Evolutionary conservation across 2,797 vertebrate species (phyloP).

Genomic region (Telmatherina bonti): DNA sequence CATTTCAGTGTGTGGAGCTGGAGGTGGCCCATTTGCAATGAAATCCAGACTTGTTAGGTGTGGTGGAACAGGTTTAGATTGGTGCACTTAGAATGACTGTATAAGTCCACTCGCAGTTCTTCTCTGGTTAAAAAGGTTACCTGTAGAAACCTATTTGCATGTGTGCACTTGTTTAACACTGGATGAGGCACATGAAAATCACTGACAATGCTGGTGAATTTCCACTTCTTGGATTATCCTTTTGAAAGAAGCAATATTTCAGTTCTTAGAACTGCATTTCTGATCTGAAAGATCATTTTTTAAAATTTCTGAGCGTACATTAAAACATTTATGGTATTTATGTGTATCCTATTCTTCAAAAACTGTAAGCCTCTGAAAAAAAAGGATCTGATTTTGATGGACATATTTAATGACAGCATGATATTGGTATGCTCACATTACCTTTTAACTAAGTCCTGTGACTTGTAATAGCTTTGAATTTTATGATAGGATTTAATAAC

Average conservation of each 20-base stretch:
- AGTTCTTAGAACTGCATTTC: background rate
- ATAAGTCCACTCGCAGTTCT: constrained; percentile 7
- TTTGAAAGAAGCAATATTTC: background rate
- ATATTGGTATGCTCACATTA: background rate
- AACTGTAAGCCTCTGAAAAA: background rate
- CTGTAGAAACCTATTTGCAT: background rate
- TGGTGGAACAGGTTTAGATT: constrained; percentile 18
- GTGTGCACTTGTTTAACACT: background rate
- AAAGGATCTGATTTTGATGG: background rate
- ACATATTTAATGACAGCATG: background rate
- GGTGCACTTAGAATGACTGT: background rate
- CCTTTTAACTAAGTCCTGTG: background rate
- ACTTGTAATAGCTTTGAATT: background rate
- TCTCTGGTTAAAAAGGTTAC: constrained; percentile 17
- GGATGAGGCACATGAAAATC: background rate
- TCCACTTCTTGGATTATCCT: background rate
- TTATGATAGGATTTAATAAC: background rate
- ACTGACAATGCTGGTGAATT: constrained; percentile 1
- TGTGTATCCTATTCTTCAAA: background rate
- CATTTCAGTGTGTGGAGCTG: constrained; percentile 2
- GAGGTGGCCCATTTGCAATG: constrained; percentile 12
- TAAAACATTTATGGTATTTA: background rate
- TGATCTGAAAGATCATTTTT: background rate
- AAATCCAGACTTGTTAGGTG: background rate
- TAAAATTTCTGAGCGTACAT: background rate